These are phyloP conservation scores for Ips typographus DNA, from an alignment of 1,140 invertebrate species.

Conservation along the genomic window DNA sequence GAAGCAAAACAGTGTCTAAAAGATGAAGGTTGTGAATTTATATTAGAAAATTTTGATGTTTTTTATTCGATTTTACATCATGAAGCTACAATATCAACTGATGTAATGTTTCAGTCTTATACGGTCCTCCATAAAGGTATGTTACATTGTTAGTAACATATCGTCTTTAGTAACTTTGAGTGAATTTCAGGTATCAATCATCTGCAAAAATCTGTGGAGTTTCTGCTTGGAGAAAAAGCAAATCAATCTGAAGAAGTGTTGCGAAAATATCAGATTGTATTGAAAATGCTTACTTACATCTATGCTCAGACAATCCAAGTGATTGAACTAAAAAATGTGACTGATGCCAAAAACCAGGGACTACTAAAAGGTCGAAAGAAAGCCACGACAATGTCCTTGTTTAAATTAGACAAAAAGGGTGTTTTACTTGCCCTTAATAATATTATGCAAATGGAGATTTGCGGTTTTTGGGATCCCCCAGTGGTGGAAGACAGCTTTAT, in stretches of 20 bases:
- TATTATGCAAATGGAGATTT: slow-evolving; percentile 44
- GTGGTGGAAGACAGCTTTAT: slow-evolving; percentile 63
- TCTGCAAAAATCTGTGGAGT: slow-evolving; percentile 38
- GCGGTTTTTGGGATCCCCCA: slow-evolving; percentile 67
- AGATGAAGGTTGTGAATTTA: slow-evolving; percentile 53
- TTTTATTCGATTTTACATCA: slow-evolving; percentile 57
- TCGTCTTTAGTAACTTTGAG: neutral
- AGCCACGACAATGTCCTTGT: slow-evolving; percentile 14
- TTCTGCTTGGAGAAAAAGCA: slow-evolving; percentile 44
- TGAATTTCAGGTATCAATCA: slow-evolving; percentile 36
- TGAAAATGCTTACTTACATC: slow-evolving; percentile 47
- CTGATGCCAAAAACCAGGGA: slow-evolving; percentile 30
- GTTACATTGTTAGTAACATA: neutral
- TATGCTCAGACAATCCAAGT: slow-evolving; percentile 42
- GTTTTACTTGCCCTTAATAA: slow-evolving; percentile 39
- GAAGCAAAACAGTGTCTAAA: slow-evolving; percentile 51
- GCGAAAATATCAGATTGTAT: slow-evolving; percentile 42
- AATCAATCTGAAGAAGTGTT: slow-evolving; percentile 41
- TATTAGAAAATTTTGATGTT: slow-evolving; percentile 62
- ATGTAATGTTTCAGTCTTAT: slow-evolving; percentile 48
- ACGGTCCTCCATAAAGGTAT: slow-evolving; percentile 53
- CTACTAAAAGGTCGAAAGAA: slow-evolving; percentile 33
- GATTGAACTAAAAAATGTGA: slow-evolving; percentile 40
- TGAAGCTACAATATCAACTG: slow-evolving; percentile 51
- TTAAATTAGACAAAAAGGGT: slow-evolving; percentile 39